Evolutionary conservation across 2,113 vertebrate species (phyloP), one percentile per base, ranked within the genome.

Genomic region (Suncus etruscus): DNA sequence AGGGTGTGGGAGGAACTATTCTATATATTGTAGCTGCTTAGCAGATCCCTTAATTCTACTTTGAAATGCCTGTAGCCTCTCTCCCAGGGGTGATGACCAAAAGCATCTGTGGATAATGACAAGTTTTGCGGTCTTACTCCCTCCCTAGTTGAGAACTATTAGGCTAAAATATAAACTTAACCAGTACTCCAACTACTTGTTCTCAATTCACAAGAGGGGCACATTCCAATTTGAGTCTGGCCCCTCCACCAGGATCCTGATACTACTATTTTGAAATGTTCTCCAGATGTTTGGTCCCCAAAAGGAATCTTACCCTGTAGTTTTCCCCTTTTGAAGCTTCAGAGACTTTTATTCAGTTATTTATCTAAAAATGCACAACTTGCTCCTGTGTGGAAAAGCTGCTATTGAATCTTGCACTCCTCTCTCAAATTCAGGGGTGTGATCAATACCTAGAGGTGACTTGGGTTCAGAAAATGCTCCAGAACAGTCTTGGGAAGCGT

Each of bases 401-500:
- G 74, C 15, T 45, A 50, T n/a, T 9, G 32, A 91, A 16, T 32
- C 31, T 39, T 15, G 8, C 10, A 83, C 25, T 73, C 22, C 18
- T 39, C 0, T 76, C 29, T 86, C 65, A 39, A 47, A 77, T 14
- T 79, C 73, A 39, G 54, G 68, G 20, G 27, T 29, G 31, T 83
- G 12, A 25, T 82, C 47, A 39, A 83, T 51, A 32, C 47, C 72
- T 58, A 68, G 69, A 86, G 58, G 58, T 79, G 78, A 87, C 14
- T 12, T 29, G 39, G 3, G 58, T 70, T 91, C 39, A 2, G 69
- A 89, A 39, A 88, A 77, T 54, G 27, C 78, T 74, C 20, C 61
- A 58, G 4, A 50, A 32, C 85, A 68, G 39, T 63, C 66, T 63
- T 86, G 22, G 58, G n/a, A 90, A 79, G 78, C 61, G 83, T 89